Base-by-base conservation (phyloP, 2,888 invertebrate species). In the Cyrtodaria siliqua region DNA sequence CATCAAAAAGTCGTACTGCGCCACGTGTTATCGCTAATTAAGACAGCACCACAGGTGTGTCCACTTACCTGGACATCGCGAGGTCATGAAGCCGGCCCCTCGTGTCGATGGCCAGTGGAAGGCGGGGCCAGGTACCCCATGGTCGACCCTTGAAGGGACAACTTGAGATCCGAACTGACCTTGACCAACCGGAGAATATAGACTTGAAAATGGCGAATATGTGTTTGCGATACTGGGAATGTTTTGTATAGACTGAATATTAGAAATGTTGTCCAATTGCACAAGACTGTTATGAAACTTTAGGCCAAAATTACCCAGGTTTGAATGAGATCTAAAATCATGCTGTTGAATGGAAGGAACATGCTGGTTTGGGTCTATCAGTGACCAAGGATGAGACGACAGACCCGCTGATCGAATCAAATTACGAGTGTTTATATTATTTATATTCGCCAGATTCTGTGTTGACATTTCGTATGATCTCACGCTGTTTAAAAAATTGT, bases 271-370 rank as follows among this genome's bases (percentile, higher is more conserved):
- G 68, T 79, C 79, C 33, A 79, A 68, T 61, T 79, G 79, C 59
- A 74, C 69, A 9, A 79, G 62, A 71, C 71, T 71, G 64, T 74
- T 79, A 44, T 79, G 79, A 63, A 79, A 68, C 53, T 79, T 79
- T 23, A 79, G 47, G n/a, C 79, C 71, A 38, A 71, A 68, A 40
- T 71, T 79, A 2, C 74, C 68, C 20, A 79, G 55, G 53, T 71
- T 63, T 33, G 53, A 62, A 55, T 70, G 71, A 18, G 68, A 47
- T 38, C 74, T 47, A 20, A 71, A 44, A 9, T 79, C 79, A 40
- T 66, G 62, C 16, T 55, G n/a, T 50, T 70, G 78, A 24, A 69
- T 14, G 29, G 57, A 9, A 14, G 67, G 38, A 9, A 57, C 33
- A 27, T 42, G 40, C n/a, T 49, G 56, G 20, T 63, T 14, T 8